Conservation (phyloP, 2,888 invertebrate genomes). For the Cinara cedri region DNA sequence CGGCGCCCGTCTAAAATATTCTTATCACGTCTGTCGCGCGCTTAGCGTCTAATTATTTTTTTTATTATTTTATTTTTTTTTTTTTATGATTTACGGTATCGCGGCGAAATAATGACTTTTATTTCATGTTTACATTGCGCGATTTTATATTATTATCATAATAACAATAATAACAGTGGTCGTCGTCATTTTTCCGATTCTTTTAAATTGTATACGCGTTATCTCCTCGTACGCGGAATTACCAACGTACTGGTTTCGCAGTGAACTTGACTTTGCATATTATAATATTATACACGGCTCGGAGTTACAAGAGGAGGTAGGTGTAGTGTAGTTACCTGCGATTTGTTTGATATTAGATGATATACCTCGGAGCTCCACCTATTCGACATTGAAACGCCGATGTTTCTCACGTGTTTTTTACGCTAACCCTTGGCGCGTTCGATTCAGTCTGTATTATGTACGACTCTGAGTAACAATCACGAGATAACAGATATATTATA, state of each 20-base stretch:
- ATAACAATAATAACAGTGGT: not conserved
- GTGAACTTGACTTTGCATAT: conserved; percentile 46
- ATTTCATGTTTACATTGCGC: too few species aligned
- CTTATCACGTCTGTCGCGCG: conserved; percentile 10
- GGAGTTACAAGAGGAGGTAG: not conserved
- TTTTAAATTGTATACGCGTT: not conserved
- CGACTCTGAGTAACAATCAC: conserved; percentile 35
- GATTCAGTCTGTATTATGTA: conserved; percentile 18
- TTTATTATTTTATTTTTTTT: too few species aligned
- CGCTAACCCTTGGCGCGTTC: conserved; percentile 26
- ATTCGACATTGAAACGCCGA: conserved; percentile 48
- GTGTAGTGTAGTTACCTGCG: too few species aligned
- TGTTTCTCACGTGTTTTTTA: conserved; percentile 28
- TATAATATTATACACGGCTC: too few species aligned
- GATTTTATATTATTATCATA: not conserved
- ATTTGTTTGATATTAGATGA: conserved; percentile 38
- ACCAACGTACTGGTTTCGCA: conserved; percentile 17
- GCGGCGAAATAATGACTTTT: conserved; percentile 1
- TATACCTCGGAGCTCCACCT: conserved; percentile 47
- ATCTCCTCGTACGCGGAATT: conserved; percentile 21
- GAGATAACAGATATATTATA: not conserved
- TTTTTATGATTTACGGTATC: not conserved
- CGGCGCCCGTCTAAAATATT: too few species aligned
- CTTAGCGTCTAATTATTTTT: not conserved
- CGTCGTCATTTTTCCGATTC: not conserved